phyloP scores from a whole-genome alignment of 2,113 vertebrate species.

The Pollachius pollachius region DNA sequence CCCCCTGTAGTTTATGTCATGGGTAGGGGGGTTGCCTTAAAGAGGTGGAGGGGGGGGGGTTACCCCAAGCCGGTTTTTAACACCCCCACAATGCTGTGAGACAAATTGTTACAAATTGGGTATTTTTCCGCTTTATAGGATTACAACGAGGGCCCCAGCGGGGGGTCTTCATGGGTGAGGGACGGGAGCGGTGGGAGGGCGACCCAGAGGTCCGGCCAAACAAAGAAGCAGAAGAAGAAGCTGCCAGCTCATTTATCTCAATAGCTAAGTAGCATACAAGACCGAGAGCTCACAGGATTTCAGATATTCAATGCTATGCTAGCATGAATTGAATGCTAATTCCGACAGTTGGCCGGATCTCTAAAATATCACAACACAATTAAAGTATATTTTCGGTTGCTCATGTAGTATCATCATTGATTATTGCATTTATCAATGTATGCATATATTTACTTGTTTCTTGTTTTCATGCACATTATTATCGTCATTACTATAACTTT shows the following conservation, averaged over 20 bases:
- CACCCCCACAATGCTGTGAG: slow-evolving; percentile 53
- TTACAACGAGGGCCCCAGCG: slow-evolving; percentile 58
- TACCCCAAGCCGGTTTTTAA: slow-evolving; percentile 37
- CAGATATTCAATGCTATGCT: too few species aligned
- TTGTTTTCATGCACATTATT: background rate
- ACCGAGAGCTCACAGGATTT: background rate
- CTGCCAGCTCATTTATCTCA: slow-evolving; percentile 25
- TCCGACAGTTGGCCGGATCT: too few species aligned
- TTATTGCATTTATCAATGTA: too few species aligned
- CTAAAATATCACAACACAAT: too few species aligned
- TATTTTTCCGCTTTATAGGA: slow-evolving; percentile 68
- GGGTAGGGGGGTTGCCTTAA: slow-evolving; percentile 8
- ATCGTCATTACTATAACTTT: background rate
- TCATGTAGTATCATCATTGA: too few species aligned
- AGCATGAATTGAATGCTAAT: too few species aligned
- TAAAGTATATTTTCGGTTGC: too few species aligned
- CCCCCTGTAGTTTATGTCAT: slow-evolving; percentile 5
- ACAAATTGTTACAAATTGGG: slow-evolving; percentile 71
- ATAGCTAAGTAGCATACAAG: slow-evolving; percentile 5
- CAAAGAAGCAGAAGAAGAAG: slow-evolving; percentile 50
- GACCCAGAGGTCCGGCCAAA: slow-evolving; percentile 16
- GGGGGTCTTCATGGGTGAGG: slow-evolving; percentile 35
- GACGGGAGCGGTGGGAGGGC: slow-evolving; percentile 29
- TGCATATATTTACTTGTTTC: too few species aligned
- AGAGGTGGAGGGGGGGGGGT: background rate